These are phyloP conservation scores for Neosilurus mollespiculum DNA, from an alignment of 2,797 vertebrate species.

Conservation along the genomic window DNA sequence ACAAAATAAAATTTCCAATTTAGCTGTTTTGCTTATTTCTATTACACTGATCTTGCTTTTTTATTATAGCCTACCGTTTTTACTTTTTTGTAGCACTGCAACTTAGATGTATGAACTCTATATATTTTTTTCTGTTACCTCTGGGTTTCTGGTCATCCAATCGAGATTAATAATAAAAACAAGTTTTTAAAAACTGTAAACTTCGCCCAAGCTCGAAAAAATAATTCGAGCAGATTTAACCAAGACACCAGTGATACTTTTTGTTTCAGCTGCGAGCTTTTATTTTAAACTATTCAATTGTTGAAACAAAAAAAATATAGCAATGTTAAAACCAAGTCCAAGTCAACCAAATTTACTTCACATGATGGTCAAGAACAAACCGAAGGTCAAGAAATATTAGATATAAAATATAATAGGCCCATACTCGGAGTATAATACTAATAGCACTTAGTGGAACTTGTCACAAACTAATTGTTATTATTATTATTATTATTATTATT, in stretches of 20 bases:
- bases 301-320: not conserved
- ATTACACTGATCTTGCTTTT: not conserved
- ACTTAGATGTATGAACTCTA: not conserved
- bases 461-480: too few relatives aligned
- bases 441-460: not conserved
- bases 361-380: not conserved
- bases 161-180: not conserved
- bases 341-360: not conserved
- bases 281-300: not conserved
- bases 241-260: not conserved
- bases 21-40: too few relatives aligned
- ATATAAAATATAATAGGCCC: not conserved
- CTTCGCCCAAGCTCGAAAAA: not conserved
- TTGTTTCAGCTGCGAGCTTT: not conserved
- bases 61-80: not conserved
- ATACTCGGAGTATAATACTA: not conserved
- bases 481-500: too few relatives aligned
- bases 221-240: too few relatives aligned
- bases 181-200: not conserved
- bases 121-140: not conserved
- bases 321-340: not conserved
- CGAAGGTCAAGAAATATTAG: not conserved
- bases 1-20: not conserved
- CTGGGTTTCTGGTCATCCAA: not conserved
- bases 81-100: not conserved